These are phyloP conservation scores for Caenorhabditis uteleia DNA, from an alignment of 2,888 invertebrate species.

Conservation along the genomic window DNA sequence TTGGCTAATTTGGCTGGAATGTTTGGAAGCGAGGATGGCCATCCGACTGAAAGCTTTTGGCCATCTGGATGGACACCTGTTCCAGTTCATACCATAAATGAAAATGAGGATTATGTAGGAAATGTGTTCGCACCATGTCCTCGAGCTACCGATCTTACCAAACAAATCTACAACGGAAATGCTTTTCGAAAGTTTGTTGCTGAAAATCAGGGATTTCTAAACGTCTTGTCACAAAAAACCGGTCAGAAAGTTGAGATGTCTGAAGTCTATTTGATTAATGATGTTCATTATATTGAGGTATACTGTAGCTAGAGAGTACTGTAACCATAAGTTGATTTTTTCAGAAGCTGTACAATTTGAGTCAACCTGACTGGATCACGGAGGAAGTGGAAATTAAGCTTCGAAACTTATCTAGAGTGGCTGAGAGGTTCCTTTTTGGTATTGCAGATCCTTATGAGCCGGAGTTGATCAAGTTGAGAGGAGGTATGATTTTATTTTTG, in stretches of 20 bases:
- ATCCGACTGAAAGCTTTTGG: slow-evolving; percentile 51
- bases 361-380: slow-evolving; percentile 56
- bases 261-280: slow-evolving; percentile 54
- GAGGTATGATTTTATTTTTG: slow-evolving; percentile 35
- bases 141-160: slow-evolving; percentile 49
- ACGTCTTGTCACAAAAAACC: slow-evolving; percentile 46
- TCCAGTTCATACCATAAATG: slow-evolving; percentile 57
- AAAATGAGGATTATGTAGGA: slow-evolving; percentile 55
- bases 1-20: slow-evolving; percentile 83
- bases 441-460: slow-evolving; percentile 57
- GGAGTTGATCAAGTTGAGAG: slow-evolving; percentile 47
- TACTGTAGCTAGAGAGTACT: too few species aligned
- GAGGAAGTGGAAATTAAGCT: slow-evolving; percentile 42
- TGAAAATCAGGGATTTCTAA: slow-evolving; percentile 51
- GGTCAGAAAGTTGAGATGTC: slow-evolving; percentile 50
- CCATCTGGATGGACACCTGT: slow-evolving; percentile 60
- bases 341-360: slow-evolving; percentile 58
- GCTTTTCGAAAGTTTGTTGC: slow-evolving; percentile 46
- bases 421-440: slow-evolving; percentile 56
- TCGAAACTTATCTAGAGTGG: slow-evolving; percentile 53
- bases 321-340: slow-evolving; percentile 1
- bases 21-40: slow-evolving; percentile 73
- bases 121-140: slow-evolving; percentile 59
- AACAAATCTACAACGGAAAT: slow-evolving; percentile 35
- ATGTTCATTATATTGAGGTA: slow-evolving; percentile 64